Conservation (phyloP, 2,113 vertebrate species). For the Clarias magur region DNA sequence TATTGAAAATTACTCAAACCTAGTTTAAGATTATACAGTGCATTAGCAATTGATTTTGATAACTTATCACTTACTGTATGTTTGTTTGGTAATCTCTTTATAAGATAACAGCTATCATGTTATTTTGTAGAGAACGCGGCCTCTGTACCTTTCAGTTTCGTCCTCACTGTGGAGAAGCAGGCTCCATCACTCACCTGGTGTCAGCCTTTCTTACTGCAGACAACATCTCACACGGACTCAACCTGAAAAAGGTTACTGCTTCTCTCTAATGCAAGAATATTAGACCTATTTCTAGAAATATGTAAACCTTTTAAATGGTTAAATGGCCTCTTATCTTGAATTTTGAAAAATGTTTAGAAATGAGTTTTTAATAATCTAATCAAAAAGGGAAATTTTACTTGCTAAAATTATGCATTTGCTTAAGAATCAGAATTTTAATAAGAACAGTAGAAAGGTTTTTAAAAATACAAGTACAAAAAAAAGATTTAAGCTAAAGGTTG, state of each 20-base stretch:
- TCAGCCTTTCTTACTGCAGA: conserved; percentile 93
- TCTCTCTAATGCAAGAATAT: too few species aligned
- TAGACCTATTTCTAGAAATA: background rate
- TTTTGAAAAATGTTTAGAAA: background rate
- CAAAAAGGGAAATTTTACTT: background rate
- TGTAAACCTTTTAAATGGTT: background rate
- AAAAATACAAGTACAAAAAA: background rate
- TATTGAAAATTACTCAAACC: background rate
- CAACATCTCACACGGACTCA: conserved; percentile 97
- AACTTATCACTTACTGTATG: too few species aligned
- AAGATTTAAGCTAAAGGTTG: background rate
- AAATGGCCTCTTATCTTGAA: background rate
- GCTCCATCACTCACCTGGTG: conserved; percentile 97
- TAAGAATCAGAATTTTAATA: background rate
- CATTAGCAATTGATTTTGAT: background rate
- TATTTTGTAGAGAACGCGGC: conserved; percentile 81
- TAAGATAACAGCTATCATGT: background rate
- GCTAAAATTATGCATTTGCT: background rate
- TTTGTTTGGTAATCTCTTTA: too few species aligned
- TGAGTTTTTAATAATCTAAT: background rate
- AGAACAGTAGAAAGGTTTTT: background rate
- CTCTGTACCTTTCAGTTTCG: conserved; percentile 94
- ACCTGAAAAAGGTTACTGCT: conserved; percentile 89
- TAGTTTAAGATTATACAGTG: background rate
- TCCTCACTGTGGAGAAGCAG: conserved; percentile 96